These are phyloP conservation scores for Amiota communis DNA, from an alignment of 2,888 invertebrate genomes.

Conservation along the genomic window DNA sequence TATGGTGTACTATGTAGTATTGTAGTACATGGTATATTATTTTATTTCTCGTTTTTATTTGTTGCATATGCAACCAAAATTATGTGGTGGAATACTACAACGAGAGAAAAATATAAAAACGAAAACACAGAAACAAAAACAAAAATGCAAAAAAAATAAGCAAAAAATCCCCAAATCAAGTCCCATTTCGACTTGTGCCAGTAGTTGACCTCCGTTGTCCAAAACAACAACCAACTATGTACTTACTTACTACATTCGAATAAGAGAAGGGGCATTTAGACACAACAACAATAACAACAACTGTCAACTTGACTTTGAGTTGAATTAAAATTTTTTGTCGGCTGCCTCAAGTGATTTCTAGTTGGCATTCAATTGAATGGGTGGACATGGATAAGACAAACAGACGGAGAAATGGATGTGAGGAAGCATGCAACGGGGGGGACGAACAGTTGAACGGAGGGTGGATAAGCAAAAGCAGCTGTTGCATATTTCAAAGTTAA, in stretches of 20 bases:
- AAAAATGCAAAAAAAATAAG: not conserved
- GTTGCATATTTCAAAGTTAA: no score
- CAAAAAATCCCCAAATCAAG: not conserved
- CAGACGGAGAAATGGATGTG: not conserved
- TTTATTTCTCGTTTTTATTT: not conserved
- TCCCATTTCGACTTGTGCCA: constrained; percentile 7
- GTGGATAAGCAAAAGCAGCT: no score
- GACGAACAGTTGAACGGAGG: no score
- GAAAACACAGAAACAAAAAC: not conserved
- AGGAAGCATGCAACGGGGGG: not conserved
- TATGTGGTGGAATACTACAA: not conserved
- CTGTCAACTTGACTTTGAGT: constrained; percentile 27
- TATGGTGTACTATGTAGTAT: no score
- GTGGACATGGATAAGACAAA: no score
- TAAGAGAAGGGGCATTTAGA: not conserved
- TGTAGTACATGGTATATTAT: constrained; percentile 15
- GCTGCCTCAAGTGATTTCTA: not conserved
- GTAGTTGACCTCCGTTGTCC: not conserved
- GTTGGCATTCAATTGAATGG: no score
- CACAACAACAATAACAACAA: constrained; percentile 47
- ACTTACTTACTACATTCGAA: constrained; percentile 43
- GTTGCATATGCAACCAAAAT: no score
- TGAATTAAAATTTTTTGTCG: constrained; percentile 2
- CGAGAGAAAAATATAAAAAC: not conserved
- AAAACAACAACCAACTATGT: constrained; percentile 18